Evolutionary conservation across 2,797 vertebrate genomes (phyloP).

Genomic region (Alauda arvensis): DNA sequence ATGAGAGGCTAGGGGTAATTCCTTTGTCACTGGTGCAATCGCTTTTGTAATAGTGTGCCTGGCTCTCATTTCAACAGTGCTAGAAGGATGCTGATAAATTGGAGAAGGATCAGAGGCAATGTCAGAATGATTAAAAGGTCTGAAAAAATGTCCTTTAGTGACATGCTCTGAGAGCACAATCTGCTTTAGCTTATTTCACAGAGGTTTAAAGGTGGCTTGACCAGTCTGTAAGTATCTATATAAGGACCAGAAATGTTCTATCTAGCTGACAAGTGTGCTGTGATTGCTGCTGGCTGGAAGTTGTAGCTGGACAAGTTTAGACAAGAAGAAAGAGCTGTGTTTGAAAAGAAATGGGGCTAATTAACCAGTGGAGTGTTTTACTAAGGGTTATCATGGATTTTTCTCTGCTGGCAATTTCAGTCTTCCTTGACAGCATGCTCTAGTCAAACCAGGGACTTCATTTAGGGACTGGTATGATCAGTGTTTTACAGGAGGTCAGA

Average conservation of each 20-base stretch:
- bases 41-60: background rate
- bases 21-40: background rate
- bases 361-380: background rate
- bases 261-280: background rate
- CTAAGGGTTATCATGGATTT: background rate
- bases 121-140: conserved; percentile 45
- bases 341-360: background rate
- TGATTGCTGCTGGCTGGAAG: background rate
- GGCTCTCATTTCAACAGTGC: background rate
- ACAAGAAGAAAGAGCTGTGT: background rate
- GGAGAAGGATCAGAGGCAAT: conserved; percentile 8
- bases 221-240: background rate
- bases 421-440: background rate
- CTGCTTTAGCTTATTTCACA: background rate
- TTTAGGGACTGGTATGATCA: background rate
- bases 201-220: conserved; percentile 34
- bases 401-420: background rate
- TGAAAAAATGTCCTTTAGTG: conserved; percentile 19
- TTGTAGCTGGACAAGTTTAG: background rate
- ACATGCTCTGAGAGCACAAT: background rate
- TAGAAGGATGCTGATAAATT: conserved; percentile 28
- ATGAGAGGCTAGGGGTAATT: background rate
- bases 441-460: background rate
- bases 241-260: background rate
- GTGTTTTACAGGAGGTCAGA: background rate